Conservation (phyloP, 1,140 invertebrate species). For the Wasmannia auropunctata region DNA sequence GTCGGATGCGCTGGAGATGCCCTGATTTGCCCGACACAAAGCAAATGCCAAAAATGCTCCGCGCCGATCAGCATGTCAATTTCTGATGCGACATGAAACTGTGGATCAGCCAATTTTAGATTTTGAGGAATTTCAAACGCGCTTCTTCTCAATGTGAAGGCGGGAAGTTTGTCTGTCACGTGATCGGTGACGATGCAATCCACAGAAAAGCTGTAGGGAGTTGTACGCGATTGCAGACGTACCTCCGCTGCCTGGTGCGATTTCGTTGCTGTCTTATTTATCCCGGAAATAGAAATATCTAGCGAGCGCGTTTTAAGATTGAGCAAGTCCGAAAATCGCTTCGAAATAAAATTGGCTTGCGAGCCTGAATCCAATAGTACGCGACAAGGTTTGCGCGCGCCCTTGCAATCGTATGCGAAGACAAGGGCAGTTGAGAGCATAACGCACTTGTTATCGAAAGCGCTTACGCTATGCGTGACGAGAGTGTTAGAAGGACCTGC, state of each 20-base stretch:
- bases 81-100: no score
- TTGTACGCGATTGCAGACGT: slow-evolving; percentile 18
- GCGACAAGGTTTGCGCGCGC: not conserved
- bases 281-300: not conserved
- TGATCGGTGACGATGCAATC: slow-evolving; percentile 24
- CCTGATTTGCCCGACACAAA: no score
- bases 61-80: no score
- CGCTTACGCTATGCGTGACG: not conserved
- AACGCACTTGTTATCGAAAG: not conserved
- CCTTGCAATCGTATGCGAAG: not conserved
- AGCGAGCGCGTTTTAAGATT: not conserved
- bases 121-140: no score
- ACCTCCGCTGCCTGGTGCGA: not conserved
- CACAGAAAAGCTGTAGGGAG: not conserved
- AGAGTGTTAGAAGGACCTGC: rapidly evolving
- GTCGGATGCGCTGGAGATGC: no score
- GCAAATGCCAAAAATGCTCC: no score
- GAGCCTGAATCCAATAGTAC: slow-evolving; percentile 51
- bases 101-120: no score
- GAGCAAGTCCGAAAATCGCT: not conserved
- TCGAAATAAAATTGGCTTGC: slow-evolving; percentile 44
- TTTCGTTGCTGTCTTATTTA: not conserved
- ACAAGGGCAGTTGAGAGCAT: slow-evolving; percentile 33
- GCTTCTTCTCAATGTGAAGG: not conserved
- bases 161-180: slow-evolving; percentile 29